Percentiles rank a stretch among this genome's conserved stretches.
Conservation (phyloP, 2,888 invertebrate species). For the Thera britannica region DNA sequence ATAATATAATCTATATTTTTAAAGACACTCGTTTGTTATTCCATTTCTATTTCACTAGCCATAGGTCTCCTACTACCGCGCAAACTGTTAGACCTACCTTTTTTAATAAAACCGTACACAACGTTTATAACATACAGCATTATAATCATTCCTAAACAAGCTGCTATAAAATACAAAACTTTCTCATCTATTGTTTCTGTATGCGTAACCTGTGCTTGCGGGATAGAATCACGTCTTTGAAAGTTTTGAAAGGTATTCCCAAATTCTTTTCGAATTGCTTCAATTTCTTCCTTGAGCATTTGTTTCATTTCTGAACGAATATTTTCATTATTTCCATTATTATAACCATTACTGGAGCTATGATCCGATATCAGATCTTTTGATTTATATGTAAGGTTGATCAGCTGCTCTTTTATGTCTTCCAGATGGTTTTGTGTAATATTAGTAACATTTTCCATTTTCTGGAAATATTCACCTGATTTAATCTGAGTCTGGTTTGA, state of each 20-base stretch:
- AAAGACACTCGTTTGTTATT: conserved; percentile 8
- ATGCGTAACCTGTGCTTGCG: conserved; percentile 12
- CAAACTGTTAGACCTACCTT: conserved; percentile 6
- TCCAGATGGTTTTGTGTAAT: conserved; percentile 20
- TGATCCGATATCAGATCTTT: conserved; percentile 1
- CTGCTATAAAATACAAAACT: conserved; percentile 37
- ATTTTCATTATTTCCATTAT: conserved; percentile 11
- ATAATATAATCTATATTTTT: neutral
- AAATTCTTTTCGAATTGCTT: conserved; percentile 34
- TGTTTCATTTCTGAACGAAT: conserved; percentile 32
- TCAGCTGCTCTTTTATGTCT: conserved; percentile 23
- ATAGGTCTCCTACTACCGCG: conserved; percentile 25
- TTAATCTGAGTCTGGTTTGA: conserved; percentile 25
- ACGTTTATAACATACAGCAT: conserved; percentile 24
- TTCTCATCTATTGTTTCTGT: conserved; percentile 17
- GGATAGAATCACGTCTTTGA: conserved; percentile 8
- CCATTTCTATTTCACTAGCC: conserved; percentile 31
- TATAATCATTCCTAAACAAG: conserved; percentile 29
- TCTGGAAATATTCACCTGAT: conserved; percentile 15
- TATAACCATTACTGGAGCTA: neutral
- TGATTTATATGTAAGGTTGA: conserved; percentile 11
- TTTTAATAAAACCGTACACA: conserved; percentile 2
- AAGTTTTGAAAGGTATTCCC: conserved; percentile 16
- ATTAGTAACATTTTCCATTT: conserved; percentile 25
- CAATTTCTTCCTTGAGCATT: conserved; percentile 36